phyloP scores from a whole-genome alignment of 1,140 invertebrate genomes.

The Gerris buenoi region DNA sequence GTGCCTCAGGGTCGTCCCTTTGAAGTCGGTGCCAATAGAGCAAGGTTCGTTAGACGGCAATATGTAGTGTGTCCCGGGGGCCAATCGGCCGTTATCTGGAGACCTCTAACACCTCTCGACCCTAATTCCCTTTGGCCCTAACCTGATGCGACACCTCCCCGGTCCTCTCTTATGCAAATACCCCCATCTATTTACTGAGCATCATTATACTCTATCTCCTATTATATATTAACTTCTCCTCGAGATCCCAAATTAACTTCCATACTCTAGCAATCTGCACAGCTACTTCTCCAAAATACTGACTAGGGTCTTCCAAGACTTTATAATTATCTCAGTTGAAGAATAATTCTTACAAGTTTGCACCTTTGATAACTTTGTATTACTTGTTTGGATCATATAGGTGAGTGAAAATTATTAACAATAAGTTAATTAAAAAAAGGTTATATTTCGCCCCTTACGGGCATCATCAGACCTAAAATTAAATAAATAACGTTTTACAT shows the following conservation, averaged over 20 bases:
- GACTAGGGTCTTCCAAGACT: too few relatives aligned
- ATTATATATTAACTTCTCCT: background rate
- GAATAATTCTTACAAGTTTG: too few relatives aligned
- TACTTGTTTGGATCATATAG: too few relatives aligned
- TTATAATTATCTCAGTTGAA: too few relatives aligned
- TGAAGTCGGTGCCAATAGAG: background rate
- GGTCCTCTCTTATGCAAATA: background rate
- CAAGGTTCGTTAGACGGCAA: background rate
- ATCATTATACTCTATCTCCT: background rate
- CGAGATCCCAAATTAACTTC: background rate
- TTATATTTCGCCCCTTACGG: too few relatives aligned
- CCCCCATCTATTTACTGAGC: background rate
- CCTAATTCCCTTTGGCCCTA: background rate
- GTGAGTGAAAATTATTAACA: too few relatives aligned
- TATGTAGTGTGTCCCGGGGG: background rate
- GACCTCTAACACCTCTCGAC: background rate
- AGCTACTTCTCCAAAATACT: too few relatives aligned
- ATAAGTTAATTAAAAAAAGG: too few relatives aligned
- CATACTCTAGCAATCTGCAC: too few relatives aligned
- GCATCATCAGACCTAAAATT: too few relatives aligned
- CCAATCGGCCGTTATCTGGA: conserved; percentile 3
- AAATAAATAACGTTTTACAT: too few relatives aligned
- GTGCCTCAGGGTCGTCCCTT: background rate
- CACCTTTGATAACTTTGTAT: too few relatives aligned
- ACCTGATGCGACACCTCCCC: background rate